phyloP scores from a whole-genome alignment of 2,113 vertebrate species.

The Lepisosteus osseus region DNA sequence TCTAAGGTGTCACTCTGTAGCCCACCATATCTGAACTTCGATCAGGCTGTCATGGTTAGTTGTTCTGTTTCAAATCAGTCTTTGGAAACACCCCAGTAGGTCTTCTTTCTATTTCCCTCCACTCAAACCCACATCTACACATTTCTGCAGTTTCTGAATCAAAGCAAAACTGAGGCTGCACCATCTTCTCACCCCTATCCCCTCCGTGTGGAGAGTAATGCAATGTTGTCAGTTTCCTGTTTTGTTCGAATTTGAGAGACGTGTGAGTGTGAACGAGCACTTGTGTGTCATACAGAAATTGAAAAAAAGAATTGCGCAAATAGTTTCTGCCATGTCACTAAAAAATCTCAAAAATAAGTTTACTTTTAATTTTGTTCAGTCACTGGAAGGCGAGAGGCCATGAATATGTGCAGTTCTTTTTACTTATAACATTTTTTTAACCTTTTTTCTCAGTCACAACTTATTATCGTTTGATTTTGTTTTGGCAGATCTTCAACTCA shows the following conservation, averaged over 20 bases:
- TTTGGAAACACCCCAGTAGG: too few relatives aligned
- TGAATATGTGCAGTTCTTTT: too few relatives aligned
- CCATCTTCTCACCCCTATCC: background rate
- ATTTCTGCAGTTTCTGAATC: background rate
- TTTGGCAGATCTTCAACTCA: too few relatives aligned
- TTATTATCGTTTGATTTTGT: too few relatives aligned
- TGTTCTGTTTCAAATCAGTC: too few relatives aligned
- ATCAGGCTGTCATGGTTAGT: background rate
- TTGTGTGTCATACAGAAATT: conserved; percentile 3
- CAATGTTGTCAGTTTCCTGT: conserved; percentile 4
- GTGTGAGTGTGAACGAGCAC: background rate
- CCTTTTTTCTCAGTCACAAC: too few relatives aligned
- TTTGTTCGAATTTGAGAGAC: background rate
- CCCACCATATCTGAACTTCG: too few relatives aligned
- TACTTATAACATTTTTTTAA: too few relatives aligned
- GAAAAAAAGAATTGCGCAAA: background rate
- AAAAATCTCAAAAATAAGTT: conserved; percentile 6
- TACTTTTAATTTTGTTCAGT: background rate
- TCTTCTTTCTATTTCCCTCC: background rate
- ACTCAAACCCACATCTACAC: background rate
- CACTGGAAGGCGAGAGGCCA: too few relatives aligned
- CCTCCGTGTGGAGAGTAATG: background rate
- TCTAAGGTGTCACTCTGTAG: too few relatives aligned
- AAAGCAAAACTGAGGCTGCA: background rate
- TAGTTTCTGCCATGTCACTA: background rate